These are phyloP conservation scores for Spinus olivaceus DNA, from an alignment of 2,797 vertebrate species.

Conservation along the genomic window DNA sequence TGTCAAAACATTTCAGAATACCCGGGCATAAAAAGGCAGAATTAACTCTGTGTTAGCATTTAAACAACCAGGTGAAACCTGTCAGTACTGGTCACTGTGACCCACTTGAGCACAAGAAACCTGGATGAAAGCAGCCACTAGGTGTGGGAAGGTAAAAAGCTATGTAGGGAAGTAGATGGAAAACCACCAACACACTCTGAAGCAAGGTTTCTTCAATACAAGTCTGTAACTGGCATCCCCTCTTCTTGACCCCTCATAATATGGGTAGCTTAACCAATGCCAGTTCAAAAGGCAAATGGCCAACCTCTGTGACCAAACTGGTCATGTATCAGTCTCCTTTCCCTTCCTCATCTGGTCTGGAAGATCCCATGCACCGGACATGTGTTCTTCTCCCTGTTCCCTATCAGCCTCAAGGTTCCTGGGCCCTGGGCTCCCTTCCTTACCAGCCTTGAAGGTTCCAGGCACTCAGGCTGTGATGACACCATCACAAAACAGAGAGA, in stretches of 20 bases:
- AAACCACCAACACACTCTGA: background rate
- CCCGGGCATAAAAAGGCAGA: background rate
- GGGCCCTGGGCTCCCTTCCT: accelerated
- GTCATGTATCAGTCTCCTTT: background rate
- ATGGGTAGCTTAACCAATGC: background rate
- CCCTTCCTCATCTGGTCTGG: background rate
- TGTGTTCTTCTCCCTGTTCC: background rate
- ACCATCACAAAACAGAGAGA: background rate
- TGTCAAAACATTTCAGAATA: background rate
- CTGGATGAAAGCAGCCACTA: background rate
- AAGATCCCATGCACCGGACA: background rate
- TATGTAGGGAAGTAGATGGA: background rate
- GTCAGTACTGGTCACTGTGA: background rate
- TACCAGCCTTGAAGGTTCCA: background rate
- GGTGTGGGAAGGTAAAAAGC: background rate
- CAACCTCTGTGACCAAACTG: background rate
- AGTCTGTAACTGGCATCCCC: background rate
- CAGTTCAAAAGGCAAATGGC: background rate
- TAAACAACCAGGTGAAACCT: background rate
- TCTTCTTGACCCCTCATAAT: background rate
- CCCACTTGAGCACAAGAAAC: background rate
- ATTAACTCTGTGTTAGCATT: background rate
- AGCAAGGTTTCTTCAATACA: background rate
- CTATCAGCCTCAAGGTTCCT: background rate
- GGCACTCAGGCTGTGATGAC: background rate